Base-by-base conservation (phyloP, 2,797 vertebrate genomes). In the Sebastes nivosus region DNA sequence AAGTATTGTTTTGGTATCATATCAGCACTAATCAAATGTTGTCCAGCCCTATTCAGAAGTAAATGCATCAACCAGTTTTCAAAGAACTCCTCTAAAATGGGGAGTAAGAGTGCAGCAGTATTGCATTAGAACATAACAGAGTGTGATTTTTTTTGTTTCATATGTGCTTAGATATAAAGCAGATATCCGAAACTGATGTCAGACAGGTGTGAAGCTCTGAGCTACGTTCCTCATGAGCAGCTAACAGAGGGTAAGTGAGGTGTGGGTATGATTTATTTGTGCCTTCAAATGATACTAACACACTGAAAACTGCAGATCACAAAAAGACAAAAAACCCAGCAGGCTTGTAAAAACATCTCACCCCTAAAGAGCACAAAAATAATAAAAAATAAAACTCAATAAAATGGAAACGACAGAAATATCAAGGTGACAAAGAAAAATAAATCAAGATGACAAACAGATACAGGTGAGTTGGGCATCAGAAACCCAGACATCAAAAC, bases 381-480 rank as follows among this genome's bases (percentile, higher is more conserved):
- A 32, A 25, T 46, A 46, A 30, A n/a, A 25, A 32, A 36, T 25
- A 18, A 55, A 72, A 64, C 18, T 29, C 38, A 63, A 70, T 55
- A 16, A 75, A 81, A 61, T 75, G 57, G 60, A 77, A 87, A 77
- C 2, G 16, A 82, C 66, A 59, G 22, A 83, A 81, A 85, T 73
- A 82, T 74, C 59, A 79, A 67, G 69, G 71, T 80, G 83, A 87
- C 72, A 58, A 78, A 87, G 50, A 69, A 55, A 83, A 82, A 79
- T 79, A 80, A 88, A 88, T 87, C 72, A 72, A 54, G 69, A 80
- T 68, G 74, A 89, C 80, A 87, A 86, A 80, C 61, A 66, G 80
- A 87, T 82, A 58, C 63, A 77, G 75, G 66, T 85, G 77, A 87
- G 68, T 6, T 8, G 55, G 78, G 73, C 72, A 75, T 79, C 73